A percentile compares a stretch with the other conserved stretches of the same genome.
These are phyloP conservation scores for Lutjanus campechanus DNA, from an alignment of 2,797 vertebrate genomes.

Conservation along the genomic window DNA sequence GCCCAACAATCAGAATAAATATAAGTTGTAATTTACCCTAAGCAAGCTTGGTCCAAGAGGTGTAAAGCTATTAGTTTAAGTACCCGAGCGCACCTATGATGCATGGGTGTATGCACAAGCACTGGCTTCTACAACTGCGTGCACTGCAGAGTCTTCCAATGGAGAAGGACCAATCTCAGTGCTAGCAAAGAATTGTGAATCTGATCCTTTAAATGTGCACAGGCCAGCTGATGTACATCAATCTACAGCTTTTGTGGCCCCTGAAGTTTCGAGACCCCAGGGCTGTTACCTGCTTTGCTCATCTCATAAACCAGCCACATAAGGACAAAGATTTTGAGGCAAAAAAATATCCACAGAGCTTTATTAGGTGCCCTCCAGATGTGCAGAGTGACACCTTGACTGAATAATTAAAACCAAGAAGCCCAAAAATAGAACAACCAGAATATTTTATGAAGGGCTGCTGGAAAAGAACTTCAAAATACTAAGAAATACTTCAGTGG, in stretches of 20 bases:
- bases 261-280: background rate
- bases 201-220: background rate
- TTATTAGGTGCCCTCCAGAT: background rate
- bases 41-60: no score
- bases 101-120: no score
- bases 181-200: background rate
- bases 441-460: background rate
- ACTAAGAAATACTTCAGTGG: background rate
- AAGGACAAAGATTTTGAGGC: background rate
- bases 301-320: background rate
- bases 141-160: no score
- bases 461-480: background rate
- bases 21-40: no score
- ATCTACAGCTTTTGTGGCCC: background rate
- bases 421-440: background rate
- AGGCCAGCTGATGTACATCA: background rate
- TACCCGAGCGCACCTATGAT: no score
- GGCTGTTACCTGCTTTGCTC: background rate
- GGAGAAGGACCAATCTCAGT: no score
- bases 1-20: no score
- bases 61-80: no score
- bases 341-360: background rate
- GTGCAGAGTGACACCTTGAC: background rate
- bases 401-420: conserved; percentile 18
- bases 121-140: no score